These are phyloP conservation scores for Chaetura pelagica DNA, from an alignment of 2,113 vertebrate species.

Conservation along the genomic window DNA sequence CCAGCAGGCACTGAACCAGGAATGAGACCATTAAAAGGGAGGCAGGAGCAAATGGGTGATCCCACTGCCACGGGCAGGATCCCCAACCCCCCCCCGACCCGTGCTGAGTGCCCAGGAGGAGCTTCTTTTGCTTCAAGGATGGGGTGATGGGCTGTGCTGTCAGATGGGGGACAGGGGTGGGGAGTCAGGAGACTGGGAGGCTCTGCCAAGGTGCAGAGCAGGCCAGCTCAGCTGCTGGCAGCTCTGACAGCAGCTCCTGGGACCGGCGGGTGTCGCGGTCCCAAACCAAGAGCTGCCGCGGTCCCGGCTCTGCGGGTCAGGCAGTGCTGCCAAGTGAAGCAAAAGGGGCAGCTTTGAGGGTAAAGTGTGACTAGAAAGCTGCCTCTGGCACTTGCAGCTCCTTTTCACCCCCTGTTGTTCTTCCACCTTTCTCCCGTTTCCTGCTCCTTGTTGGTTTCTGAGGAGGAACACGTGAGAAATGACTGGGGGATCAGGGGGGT, in stretches of 20 bases:
- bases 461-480: not conserved
- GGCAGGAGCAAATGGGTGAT: not conserved
- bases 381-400: not conserved
- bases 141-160: not conserved
- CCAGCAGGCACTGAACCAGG: not conserved
- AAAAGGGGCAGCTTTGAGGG: not conserved
- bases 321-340: not conserved
- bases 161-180: not conserved
- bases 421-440: not conserved
- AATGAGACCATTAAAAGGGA: not conserved
- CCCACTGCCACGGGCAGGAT: not conserved
- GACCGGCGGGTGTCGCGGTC: rapidly evolving
- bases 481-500: not conserved
- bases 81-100: rapidly evolving
- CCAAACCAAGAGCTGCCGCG: not conserved
- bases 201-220: not conserved
- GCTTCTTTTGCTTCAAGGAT: not conserved
- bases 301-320: not conserved
- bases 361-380: not conserved
- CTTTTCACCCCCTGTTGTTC: rapidly evolving
- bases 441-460: not conserved
- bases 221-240: not conserved
- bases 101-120: not conserved
- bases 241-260: not conserved
- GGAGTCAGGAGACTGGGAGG: not conserved